Evolutionary conservation across 2,797 vertebrate species (phyloP), one percentile per base, ranked within the genome.

Genomic region (Selene dorsalis): DNA sequence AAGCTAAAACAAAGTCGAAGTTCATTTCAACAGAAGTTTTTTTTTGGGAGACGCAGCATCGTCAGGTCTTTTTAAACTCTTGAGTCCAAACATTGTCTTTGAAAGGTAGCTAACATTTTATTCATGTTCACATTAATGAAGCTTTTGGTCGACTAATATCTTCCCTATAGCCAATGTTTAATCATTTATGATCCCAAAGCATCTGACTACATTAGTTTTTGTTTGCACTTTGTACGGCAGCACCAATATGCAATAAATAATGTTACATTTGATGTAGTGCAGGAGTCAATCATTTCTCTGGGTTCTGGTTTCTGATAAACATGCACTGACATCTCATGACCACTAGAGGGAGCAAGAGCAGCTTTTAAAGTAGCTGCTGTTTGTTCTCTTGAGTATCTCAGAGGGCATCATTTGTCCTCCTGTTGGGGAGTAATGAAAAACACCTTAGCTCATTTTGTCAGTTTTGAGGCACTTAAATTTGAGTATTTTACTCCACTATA

Each of bases 101-200:
- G 63, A 90, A 88, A 61, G 91, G 89, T 90, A 91, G 90, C 89
- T 93, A 90, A 93, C 89, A 69, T 83, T 85, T 82, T 77, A 6
- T 81, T 73, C 4, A 50, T n/a, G 57, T 85, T 16, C 18, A 57
- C 18, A 62, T 84, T 63, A 61, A 77, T 83, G 70, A 32, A 86
- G 82, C 84, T 90, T 93, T 75, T 66, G 60, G 74, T 87, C 47
- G 0, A 62, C 77, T 91, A 89, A 89, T 74, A 72, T 70, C n/a
- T 58, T 83, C 28, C 41, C 3, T 45, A 69, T n/a, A 16, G 63
- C 14, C 47, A 60, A 39, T 87, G 52, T 81, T 16, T 68, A 60
- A 13, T 78, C 10, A 70, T 73, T 74, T 87, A 52, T 62, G 45
- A 59, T 77, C 20, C 47, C 5, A 28, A 75, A 69, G 24, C 56